Conservation (phyloP, 2,113 vertebrate species). For the Semnopithecus entellus region DNA sequence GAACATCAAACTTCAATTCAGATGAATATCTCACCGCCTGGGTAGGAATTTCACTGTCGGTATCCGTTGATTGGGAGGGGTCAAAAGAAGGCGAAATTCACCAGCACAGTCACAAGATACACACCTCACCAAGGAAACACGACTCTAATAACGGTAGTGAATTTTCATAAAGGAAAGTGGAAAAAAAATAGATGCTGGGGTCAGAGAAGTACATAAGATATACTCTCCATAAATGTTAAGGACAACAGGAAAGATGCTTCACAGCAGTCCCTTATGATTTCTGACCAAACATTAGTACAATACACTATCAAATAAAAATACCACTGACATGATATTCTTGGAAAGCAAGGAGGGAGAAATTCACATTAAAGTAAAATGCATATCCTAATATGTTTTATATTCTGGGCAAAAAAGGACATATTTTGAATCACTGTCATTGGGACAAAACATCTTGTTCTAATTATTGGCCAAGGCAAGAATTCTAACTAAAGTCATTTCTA, state of each 20-base stretch:
- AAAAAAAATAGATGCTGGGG: not conserved
- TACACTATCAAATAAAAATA: not conserved
- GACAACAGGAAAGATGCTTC: not conserved
- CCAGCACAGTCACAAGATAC: not conserved
- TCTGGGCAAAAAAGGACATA: not conserved
- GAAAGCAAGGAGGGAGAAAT: not conserved
- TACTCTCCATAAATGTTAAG: not conserved
- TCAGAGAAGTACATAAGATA: not conserved
- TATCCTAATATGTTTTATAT: not conserved
- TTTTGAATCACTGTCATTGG: not conserved
- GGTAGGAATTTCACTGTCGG: not conserved
- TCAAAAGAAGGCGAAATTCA: not conserved
- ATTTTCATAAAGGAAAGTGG: not conserved
- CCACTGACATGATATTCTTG: not conserved
- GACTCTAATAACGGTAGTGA: not conserved
- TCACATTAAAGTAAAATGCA: not conserved
- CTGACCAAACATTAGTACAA: not conserved
- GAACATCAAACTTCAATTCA: slow-evolving; percentile 68
- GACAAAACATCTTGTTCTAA: not conserved
- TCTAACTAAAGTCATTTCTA: not conserved
- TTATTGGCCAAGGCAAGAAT: not conserved
- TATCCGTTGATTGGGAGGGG: not conserved
- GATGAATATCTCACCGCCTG: slow-evolving; percentile 49
- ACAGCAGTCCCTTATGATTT: not conserved
- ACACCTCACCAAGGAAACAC: not conserved